phyloP scores from a whole-genome alignment of 2,888 invertebrate genomes.

The Unio delphinus region DNA sequence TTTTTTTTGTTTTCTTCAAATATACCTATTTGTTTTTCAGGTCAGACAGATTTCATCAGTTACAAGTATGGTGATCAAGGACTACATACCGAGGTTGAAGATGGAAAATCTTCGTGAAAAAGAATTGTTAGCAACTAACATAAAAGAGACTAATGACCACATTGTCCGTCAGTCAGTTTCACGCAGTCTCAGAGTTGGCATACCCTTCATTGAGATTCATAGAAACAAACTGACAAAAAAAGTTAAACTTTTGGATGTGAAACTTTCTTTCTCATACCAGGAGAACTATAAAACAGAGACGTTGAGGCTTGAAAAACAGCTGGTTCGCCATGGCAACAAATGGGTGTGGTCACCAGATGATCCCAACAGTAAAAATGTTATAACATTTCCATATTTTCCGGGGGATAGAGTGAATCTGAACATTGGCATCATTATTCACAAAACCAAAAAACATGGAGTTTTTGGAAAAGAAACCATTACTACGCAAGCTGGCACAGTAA shows the following conservation, averaged over 20 bases:
- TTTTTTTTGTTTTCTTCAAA: too few relatives aligned
- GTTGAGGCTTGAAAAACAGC: constrained; percentile 37
- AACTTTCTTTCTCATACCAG: constrained; percentile 46
- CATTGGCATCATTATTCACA: constrained; percentile 48
- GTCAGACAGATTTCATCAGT: too few relatives aligned
- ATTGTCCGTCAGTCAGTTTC: constrained; percentile 40
- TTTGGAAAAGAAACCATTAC: constrained; percentile 47
- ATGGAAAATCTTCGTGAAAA: too few relatives aligned
- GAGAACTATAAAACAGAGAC: constrained; percentile 45
- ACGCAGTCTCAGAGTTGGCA: constrained; percentile 31
- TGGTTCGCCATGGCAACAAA: constrained; percentile 45
- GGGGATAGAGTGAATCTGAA: constrained; percentile 49
- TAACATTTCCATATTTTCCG: constrained; percentile 44
- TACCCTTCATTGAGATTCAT: constrained; percentile 42
- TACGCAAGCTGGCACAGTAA: constrained; percentile 42
- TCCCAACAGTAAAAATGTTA: constrained; percentile 29
- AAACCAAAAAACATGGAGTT: constrained; percentile 45
- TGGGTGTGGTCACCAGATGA: constrained; percentile 41
- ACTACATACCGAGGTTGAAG: too few relatives aligned
- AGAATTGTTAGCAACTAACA: too few relatives aligned
- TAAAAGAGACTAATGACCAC: constrained; percentile 15
- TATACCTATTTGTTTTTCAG: too few relatives aligned
- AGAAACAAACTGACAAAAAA: constrained; percentile 45
- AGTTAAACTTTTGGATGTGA: constrained; percentile 47
- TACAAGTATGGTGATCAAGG: too few relatives aligned